A percentile compares a stretch with the other conserved stretches of the same genome.
Conservation (phyloP, 2,888 invertebrate genomes). For the Drosophila colorata region DNA sequence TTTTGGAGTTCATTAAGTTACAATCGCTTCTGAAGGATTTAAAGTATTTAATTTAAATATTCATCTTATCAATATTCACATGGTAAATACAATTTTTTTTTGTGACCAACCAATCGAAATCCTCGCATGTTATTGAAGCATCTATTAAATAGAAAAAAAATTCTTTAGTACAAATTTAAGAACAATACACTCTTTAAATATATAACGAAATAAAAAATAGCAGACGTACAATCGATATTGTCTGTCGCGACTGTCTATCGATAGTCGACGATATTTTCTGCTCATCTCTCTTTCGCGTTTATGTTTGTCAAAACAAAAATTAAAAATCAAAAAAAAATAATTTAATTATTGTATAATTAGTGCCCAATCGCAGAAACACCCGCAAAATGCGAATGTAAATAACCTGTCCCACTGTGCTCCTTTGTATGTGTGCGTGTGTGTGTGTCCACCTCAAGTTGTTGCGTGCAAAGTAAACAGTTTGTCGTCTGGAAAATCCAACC, state of each 20-base stretch:
- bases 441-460: constrained; percentile 4
- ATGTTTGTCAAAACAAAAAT: constrained; percentile 77
- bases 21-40: too few relatives aligned
- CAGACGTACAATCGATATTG: constrained; percentile 16
- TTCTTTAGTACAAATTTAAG: background rate
- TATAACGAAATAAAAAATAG: background rate
- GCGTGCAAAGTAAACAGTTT: constrained; percentile 16
- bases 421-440: constrained; percentile 17
- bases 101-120: too few relatives aligned
- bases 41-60: too few relatives aligned
- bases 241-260: constrained; percentile 11
- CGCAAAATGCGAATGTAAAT: constrained; percentile 36
- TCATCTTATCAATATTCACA: too few relatives aligned
- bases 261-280: constrained; percentile 40
- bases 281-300: constrained; percentile 71
- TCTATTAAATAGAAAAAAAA: background rate
- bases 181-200: background rate
- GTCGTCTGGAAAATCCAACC: constrained; percentile 32
- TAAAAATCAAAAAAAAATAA: constrained; percentile 35
- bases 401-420: constrained; percentile 4
- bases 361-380: constrained; percentile 13
- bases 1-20: too few relatives aligned
- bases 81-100: too few relatives aligned
- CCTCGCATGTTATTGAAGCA: too few relatives aligned
- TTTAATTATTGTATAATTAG: constrained; percentile 45